These are phyloP conservation scores for Melieria omissa DNA, from an alignment of 2,888 invertebrate genomes.

Conservation along the genomic window DNA sequence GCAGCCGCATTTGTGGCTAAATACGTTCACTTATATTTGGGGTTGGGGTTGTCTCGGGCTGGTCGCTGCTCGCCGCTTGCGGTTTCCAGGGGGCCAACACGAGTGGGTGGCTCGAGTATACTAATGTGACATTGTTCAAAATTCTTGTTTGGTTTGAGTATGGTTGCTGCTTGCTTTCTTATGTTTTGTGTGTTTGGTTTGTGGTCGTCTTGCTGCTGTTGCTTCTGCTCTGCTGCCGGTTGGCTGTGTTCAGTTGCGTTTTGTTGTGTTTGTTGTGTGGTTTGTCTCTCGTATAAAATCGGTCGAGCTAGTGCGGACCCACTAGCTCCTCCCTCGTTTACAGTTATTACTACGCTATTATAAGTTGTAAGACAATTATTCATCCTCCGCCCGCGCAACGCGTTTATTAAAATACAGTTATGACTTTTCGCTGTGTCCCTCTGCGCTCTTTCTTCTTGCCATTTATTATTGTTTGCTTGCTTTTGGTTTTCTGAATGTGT, in stretches of 20 bases:
- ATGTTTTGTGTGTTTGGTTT: background rate
- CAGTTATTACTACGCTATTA: constrained; percentile 20
- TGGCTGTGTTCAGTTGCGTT: background rate
- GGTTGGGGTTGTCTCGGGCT: no score
- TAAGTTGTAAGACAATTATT: constrained; percentile 28
- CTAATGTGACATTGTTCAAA: background rate
- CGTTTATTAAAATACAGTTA: constrained; percentile 22
- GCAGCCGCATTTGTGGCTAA: no score
- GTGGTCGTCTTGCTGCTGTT: background rate
- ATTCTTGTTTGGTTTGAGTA: background rate
- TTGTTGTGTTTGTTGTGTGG: constrained; percentile 4
- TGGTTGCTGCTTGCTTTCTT: constrained; percentile 16
- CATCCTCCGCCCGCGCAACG: constrained; percentile 7
- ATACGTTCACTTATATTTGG: no score
- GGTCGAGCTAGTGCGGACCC: constrained; percentile 24
- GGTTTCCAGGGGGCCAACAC: no score
- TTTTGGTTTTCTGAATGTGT: background rate
- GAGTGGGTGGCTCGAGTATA: background rate
- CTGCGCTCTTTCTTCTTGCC: constrained; percentile 11
- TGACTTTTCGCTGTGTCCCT: constrained; percentile 8
- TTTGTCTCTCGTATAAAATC: constrained; percentile 29
- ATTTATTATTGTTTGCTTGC: constrained; percentile 3
- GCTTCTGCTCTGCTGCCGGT: background rate
- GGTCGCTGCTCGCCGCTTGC: no score
- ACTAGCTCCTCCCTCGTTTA: constrained; percentile 28